phyloP scores from a whole-genome alignment of 2,888 invertebrate genomes.

The Eupithecia tripunctaria region DNA sequence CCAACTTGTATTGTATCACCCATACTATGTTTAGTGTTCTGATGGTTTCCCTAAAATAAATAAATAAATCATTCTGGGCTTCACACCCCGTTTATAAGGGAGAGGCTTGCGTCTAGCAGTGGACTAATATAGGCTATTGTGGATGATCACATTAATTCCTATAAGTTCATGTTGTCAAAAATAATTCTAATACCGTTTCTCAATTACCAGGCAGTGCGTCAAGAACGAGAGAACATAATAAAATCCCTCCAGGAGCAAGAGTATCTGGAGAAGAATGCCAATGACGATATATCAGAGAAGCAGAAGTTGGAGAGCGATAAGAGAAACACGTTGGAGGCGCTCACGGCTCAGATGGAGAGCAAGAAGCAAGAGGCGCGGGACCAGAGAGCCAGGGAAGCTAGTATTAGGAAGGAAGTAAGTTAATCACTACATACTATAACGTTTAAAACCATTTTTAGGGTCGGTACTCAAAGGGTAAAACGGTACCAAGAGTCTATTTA shows the following conservation, averaged over 20 bases:
- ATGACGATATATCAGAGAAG: constrained; percentile 64
- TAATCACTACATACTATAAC: no score
- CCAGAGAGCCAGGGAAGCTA: constrained; percentile 65
- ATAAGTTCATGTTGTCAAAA: no score
- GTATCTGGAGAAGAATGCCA: constrained; percentile 72
- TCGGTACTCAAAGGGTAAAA: no score
- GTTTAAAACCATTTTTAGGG: no score
- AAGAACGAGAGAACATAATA: constrained; percentile 74
- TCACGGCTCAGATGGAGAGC: constrained; percentile 61
- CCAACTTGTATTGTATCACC: no score
- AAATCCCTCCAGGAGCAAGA: constrained; percentile 80
- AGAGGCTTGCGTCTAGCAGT: no score
- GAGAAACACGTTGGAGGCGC: constrained; percentile 63
- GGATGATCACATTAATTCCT: no score
- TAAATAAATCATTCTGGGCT: no score
- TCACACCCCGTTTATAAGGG: no score
- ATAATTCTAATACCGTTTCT: not conserved
- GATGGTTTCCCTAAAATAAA: no score
- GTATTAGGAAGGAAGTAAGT: constrained; percentile 67
- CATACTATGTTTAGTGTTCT: no score
- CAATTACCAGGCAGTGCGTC: constrained; percentile 56
- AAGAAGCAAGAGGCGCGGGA: constrained; percentile 49
- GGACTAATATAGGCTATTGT: not conserved
- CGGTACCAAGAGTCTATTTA: no score
- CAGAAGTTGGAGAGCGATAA: constrained; percentile 64